Evolutionary conservation across 2,888 invertebrate genomes (phyloP).

Genomic region (Tribolium freemani): DNA sequence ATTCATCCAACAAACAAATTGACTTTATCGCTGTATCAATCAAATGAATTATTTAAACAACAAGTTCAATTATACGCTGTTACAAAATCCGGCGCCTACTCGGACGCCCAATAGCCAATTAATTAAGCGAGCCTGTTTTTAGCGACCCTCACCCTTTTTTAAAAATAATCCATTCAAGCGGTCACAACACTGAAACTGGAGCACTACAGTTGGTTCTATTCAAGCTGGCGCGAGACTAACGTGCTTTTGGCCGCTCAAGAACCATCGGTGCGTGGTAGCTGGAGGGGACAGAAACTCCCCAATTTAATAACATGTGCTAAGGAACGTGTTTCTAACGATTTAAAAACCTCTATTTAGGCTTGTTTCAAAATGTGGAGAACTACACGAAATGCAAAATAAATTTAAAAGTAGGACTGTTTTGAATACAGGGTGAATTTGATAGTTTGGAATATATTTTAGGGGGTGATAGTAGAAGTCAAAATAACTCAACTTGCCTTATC

Average conservation of each 20-base stretch:
- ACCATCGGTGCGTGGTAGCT: slow-evolving; percentile 27
- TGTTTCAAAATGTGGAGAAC: too few relatives aligned
- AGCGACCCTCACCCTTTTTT: not conserved
- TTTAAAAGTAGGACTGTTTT: too few relatives aligned
- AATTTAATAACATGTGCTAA: slow-evolving; percentile 31
- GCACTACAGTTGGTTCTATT: not conserved
- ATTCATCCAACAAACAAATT: not conserved
- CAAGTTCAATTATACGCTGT: slow-evolving; percentile 25
- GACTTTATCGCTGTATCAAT: slow-evolving; percentile 14
- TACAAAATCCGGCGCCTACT: slow-evolving; percentile 30
- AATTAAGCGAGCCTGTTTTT: not conserved
- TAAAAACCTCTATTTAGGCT: not conserved
- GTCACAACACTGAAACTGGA: not conserved
- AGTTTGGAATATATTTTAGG: too few relatives aligned
- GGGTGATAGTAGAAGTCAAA: too few relatives aligned
- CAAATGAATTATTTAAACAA: slow-evolving; percentile 35
- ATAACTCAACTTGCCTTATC: too few relatives aligned
- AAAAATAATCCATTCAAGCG: not conserved
- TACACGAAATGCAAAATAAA: too few relatives aligned
- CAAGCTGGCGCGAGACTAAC: slow-evolving; percentile 23
- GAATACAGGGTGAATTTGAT: too few relatives aligned
- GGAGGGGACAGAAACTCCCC: slow-evolving; percentile 28
- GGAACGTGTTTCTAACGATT: slow-evolving; percentile 8
- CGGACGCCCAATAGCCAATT: slow-evolving; percentile 10
- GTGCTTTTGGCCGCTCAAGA: slow-evolving; percentile 34